A percentile compares a stretch with the other conserved stretches of the same genome.
phyloP scores from a whole-genome alignment of 2,113 vertebrate genomes.

The Alexandromys fortis region DNA sequence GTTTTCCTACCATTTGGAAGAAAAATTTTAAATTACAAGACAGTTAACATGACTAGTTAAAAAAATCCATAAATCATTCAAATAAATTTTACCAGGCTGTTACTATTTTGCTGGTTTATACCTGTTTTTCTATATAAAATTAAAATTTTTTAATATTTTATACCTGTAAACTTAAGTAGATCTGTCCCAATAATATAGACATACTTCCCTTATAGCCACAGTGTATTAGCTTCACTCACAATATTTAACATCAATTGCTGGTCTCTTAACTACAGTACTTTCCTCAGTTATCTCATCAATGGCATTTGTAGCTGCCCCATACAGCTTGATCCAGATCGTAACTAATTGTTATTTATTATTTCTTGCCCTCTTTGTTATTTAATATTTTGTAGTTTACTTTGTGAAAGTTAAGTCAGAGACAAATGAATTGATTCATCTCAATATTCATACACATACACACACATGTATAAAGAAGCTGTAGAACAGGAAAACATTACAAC shows the following conservation, averaged over 20 bases:
- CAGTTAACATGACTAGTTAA: slow-evolving; percentile 30
- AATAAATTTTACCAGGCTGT: slow-evolving; percentile 26
- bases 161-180: not conserved
- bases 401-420: slow-evolving; percentile 25
- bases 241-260: not conserved
- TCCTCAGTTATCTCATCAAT: not conserved
- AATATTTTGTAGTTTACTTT: slow-evolving; percentile 32
- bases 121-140: not conserved
- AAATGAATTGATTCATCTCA: not conserved
- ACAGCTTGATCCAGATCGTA: not conserved
- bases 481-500: not conserved
- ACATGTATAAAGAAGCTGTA: not conserved
- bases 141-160: slow-evolving; percentile 8
- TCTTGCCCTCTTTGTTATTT: slow-evolving; percentile 12
- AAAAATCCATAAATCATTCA: slow-evolving; percentile 6
- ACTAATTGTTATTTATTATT: not conserved
- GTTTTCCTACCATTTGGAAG: not conserved
- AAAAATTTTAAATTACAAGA: not conserved
- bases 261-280: not conserved
- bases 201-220: not conserved
- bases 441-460: not conserved
- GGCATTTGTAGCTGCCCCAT: not conserved
- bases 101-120: slow-evolving; percentile 36
- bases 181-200: slow-evolving; percentile 9
- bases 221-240: not conserved